Evolutionary conservation across 2,888 invertebrate genomes (phyloP), one percentile per base, ranked within the genome.

Genomic region (Drosophila subsilvestris): DNA sequence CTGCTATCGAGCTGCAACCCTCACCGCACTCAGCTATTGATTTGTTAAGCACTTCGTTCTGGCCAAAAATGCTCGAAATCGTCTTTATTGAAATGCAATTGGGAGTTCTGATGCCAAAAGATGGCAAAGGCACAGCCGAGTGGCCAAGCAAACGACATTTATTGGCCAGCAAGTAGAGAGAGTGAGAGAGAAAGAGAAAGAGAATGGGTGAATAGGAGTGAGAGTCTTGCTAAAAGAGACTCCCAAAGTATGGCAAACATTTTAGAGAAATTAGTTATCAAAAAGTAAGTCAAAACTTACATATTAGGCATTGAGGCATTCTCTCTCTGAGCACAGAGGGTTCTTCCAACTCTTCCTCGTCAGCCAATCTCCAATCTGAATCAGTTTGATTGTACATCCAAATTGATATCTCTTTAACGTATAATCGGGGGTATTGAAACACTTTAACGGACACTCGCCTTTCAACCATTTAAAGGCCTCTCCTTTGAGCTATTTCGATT

Each of bases 1-100:
- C 67, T 76, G 79, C 82, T 75, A 86, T 78, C 69, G 63, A 74
- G 75, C 79, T 65, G 63, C 29, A 17, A 17, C 29, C 12, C 25
- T 8, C 9, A 6, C 44, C 8, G n/a, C 27, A 51, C 55, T 71
- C 60, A 49, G 45, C 58, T 71, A 84, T 80, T 80, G 84, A 80
- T 81, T 84, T 70, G 82, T 70, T 74, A 68, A 72, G 80, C 70
- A 69, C 67, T 55, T 50, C 17, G 65, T 32, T 48, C 54, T 61
- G 55, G 59, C 37, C 55, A 62, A 80, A 69, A 50, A 60, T 47
- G 50, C 53, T 54, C 60, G 43, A 27, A 59, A 32, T 54, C 25
- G 45, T 37, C 68, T 59, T 58, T 70, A 32, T 29, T 55, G 51
- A 59, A 48, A 63, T 53, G 55, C 59, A 55, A 65, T 65, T 65